These are phyloP conservation scores for Antennarius maculatus DNA, from an alignment of 2,797 vertebrate genomes.

Conservation along the genomic window DNA sequence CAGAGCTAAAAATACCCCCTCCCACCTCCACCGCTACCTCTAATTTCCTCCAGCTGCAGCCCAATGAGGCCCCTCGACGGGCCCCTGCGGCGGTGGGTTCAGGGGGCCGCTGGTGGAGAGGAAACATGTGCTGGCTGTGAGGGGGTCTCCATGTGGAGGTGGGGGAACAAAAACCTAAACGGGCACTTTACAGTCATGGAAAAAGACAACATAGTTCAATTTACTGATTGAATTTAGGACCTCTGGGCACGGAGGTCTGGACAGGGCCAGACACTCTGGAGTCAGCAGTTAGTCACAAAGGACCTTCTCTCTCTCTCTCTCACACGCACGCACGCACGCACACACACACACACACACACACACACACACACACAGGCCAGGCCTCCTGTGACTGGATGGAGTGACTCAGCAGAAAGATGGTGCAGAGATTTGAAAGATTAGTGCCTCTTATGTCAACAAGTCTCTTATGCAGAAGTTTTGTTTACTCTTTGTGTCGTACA, in stretches of 20 bases:
- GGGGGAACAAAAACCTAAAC: conserved; percentile 46
- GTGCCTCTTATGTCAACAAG: not conserved
- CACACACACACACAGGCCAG: conserved; percentile 5
- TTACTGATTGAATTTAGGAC: conserved; percentile 61
- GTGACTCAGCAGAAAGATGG: conserved; percentile 49
- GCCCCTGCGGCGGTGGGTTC: conserved; percentile 61
- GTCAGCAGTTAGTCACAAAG: conserved; percentile 66
- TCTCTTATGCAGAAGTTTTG: not conserved
- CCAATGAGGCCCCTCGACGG: conserved; percentile 26
- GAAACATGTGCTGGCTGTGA: conserved; percentile 29
- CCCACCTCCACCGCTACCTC: conserved; percentile 45
- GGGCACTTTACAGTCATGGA: conserved; percentile 49
- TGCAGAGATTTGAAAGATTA: not conserved
- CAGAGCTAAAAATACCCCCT: conserved; percentile 72
- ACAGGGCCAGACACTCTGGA: conserved; percentile 65
- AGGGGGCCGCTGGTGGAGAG: conserved; percentile 27
- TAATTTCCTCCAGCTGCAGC: conserved; percentile 80
- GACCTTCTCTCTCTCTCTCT: conserved; percentile 15
- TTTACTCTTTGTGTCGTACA: not conserved
- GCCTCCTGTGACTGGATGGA: conserved; percentile 22
- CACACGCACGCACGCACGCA: conserved; percentile 31
- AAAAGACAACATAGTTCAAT: conserved; percentile 62
- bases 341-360: conserved; percentile 19
- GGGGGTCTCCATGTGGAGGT: conserved; percentile 36
- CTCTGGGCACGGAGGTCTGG: conserved; percentile 43